Evolutionary conservation across 2,113 vertebrate species (phyloP), one percentile per base, ranked within the genome.

Genomic region (Syrmaticus mikado): DNA sequence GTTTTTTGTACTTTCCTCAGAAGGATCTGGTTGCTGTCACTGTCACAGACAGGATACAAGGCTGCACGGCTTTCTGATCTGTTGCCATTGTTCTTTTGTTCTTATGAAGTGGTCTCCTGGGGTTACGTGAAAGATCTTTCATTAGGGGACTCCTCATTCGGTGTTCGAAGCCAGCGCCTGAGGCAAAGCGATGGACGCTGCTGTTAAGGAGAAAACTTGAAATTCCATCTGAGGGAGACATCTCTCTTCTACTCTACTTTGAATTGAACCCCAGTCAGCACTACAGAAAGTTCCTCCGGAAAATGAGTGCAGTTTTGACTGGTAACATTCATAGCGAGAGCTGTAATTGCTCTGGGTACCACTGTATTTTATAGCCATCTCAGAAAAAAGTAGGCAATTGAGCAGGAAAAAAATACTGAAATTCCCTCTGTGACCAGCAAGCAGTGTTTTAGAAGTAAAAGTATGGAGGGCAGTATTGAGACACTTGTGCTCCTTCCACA

Each of bases 31-130:
- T 40, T 27, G 90, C 85, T 75, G 82, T 83, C 85, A 11, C 75
- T 83, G 90, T 82, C 92, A 46, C 82, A 80, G 85, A 36, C 89
- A 91, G 92, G 87, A 92, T 89, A 61, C 82, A 13, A 21, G 50
- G 5, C 55, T 41, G 40, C 70, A 40, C 1, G 40, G 30, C 52
- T 66, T 93, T 90, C 77, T 85, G 84, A 80, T 92, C 78, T 70
- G 10, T 41, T 91, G 78, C 77, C 81, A 46, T 90, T 92, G 81
- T 96, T 95, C 73, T 65, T 5, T 0, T 68, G 61, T 11, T 76
- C 68, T 80, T 74, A 43, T 41, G 62, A 90, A 93, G 53, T 82
- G 21, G 20, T 76, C 86, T 87, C 86, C 74, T 58, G 83, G 72
- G 86, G 62, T 50, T 78, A 52, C 83, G 61, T 65, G 76, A 92